phyloP scores from a whole-genome alignment of 2,797 vertebrate genomes.

The Macroramphosus scolopax region DNA sequence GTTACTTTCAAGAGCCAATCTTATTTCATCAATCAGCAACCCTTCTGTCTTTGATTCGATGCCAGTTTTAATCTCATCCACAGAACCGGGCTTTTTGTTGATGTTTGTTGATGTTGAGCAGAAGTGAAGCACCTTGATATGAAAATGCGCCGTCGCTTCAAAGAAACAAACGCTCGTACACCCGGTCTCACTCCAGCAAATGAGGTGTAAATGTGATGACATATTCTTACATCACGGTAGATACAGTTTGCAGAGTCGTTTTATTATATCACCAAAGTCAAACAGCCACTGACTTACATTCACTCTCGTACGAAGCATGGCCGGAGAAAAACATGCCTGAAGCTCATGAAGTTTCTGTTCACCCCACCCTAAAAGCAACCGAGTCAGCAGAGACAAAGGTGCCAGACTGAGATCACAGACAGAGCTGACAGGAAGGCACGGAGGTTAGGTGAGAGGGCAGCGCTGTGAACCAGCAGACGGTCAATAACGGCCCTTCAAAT shows the following conservation, averaged over 20 bases:
- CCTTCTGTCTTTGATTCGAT: slow-evolving; percentile 46
- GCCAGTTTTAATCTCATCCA: slow-evolving; percentile 31
- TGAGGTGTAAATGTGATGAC: slow-evolving; percentile 15
- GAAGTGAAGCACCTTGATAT: slow-evolving; percentile 42
- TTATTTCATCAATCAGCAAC: slow-evolving; percentile 41
- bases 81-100: slow-evolving; percentile 24
- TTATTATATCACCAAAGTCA: slow-evolving; percentile 10
- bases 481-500: slow-evolving; percentile 28
- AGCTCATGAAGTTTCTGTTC: slow-evolving; percentile 54
- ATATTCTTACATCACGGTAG: slow-evolving; percentile 6
- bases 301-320: slow-evolving; percentile 4
- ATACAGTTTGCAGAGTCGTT: too few species aligned
- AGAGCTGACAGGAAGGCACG: slow-evolving; percentile 18
- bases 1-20: slow-evolving; percentile 50
- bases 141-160: slow-evolving; percentile 36
- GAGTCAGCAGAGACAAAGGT: too few species aligned
- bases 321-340: slow-evolving; percentile 15
- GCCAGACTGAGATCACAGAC: too few species aligned
- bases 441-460: slow-evolving; percentile 1
- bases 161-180: slow-evolving; percentile 24
- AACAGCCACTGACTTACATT: neutral
- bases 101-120: slow-evolving; percentile 10
- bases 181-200: slow-evolving; percentile 1
- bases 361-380: slow-evolving; percentile 32
- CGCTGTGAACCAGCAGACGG: too few species aligned